Evolutionary conservation across 2,888 invertebrate genomes (phyloP), one percentile per base, ranked within the genome.

Genomic region (Abrostola triplasia): DNA sequence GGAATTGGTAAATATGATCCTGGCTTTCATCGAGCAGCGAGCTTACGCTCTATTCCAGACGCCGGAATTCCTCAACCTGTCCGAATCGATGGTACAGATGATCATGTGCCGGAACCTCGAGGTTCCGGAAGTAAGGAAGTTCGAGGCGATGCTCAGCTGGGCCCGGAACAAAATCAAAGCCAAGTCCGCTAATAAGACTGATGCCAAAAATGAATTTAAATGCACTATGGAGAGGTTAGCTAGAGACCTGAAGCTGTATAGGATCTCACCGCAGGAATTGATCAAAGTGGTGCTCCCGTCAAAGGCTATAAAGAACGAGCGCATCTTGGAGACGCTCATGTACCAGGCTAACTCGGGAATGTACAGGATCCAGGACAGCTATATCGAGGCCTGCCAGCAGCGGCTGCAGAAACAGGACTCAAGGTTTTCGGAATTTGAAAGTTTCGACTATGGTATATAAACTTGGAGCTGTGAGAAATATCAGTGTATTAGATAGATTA

Each of bases 1-100:
- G 36, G 98, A 98, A 90, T 94, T 98, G 84, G 98, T 98, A 75
- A 98, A 98, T 92, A 98, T 98, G 98, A 98, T 98, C 81, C 95
- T 98, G 69, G 97, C 98, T 35, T 98, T 98, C 90, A 97, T 98
- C 54, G 98, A 98, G 90, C 97, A 98, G 69, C 95, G 98, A 83
- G 98, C 98, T 8, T 97, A 97, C 81, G 97, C 97, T 79, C 95
- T 98, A 60, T 98, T 98, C 90, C 97, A 97, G 84, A 97, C 97
- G 58, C 93, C 96, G 0, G 98, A 98, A 86, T 98, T 98, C 87
- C 95, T 98, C 8, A 97, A 97, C 76, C 96, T 98, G 47, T 98
- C 98, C 76, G 98, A 98, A 88, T 98, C 98, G 5, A 98, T 98
- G 98, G 98, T 98, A 24, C 98, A 98, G 87, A 98, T 98, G 97